These are phyloP conservation scores for Penaeus vannamei DNA, from an alignment of 1,140 invertebrate genomes.

Conservation along the genomic window DNA sequence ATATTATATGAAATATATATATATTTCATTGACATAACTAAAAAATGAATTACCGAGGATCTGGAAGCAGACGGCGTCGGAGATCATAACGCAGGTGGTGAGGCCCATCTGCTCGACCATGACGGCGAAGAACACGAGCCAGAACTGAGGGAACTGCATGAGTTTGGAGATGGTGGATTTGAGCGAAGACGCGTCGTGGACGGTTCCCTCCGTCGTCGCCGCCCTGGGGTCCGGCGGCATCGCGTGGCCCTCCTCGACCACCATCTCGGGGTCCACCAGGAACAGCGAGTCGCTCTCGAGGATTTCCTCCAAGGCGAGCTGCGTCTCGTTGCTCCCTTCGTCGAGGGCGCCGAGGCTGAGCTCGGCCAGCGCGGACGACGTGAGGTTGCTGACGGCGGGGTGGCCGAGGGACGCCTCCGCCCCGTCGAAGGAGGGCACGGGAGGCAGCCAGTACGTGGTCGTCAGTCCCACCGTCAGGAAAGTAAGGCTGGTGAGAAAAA, in stretches of 20 bases:
- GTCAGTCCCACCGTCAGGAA: slow-evolving; percentile 7
- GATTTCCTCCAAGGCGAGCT: too few species aligned
- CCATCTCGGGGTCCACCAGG: slow-evolving; percentile 38
- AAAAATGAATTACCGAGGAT: slow-evolving; percentile 31
- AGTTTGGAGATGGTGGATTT: not conserved
- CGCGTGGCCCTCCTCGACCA: slow-evolving; percentile 37
- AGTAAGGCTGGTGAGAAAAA: slow-evolving; percentile 21
- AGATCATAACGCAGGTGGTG: slow-evolving; percentile 42
- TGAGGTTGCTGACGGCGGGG: not conserved
- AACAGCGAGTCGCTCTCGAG: too few species aligned
- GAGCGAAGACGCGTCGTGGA: not conserved
- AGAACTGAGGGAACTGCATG: slow-evolving; percentile 45
- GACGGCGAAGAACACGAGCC: slow-evolving; percentile 37
- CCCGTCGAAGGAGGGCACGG: not conserved
- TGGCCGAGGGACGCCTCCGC: not conserved
- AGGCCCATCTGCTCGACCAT: slow-evolving; percentile 49
- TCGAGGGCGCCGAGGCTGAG: too few species aligned
- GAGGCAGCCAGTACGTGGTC: slow-evolving; percentile 12
- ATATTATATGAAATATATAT: too few species aligned
- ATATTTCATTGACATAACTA: too few species aligned
- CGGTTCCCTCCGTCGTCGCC: not conserved
- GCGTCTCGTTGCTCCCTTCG: too few species aligned
- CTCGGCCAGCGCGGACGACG: not conserved
- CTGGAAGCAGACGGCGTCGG: slow-evolving; percentile 53
- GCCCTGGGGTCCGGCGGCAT: not conserved